These are phyloP conservation scores for Oreortyx pictus DNA, from an alignment of 2,797 vertebrate species.

Conservation along the genomic window DNA sequence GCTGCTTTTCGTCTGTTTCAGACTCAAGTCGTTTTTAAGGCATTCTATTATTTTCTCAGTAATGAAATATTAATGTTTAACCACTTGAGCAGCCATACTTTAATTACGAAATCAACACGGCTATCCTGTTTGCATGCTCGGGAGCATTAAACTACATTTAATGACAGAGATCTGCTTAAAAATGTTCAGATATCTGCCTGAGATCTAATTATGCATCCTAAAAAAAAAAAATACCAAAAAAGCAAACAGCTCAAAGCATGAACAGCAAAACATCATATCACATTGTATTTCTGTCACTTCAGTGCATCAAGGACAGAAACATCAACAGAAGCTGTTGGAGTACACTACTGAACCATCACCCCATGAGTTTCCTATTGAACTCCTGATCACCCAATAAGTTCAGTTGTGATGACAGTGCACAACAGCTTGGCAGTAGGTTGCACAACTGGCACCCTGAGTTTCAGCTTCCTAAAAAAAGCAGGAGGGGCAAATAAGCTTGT, in stretches of 20 bases:
- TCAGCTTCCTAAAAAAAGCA: background rate
- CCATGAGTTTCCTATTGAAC: background rate
- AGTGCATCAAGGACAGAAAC: background rate
- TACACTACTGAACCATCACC: background rate
- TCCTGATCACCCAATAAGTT: background rate
- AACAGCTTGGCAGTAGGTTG: background rate
- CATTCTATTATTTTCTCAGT: background rate
- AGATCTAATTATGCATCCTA: background rate
- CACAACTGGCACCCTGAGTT: background rate
- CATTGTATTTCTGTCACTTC: background rate
- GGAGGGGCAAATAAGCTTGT: background rate
- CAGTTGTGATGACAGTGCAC: background rate
- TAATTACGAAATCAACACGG: background rate
- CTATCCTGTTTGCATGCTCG: background rate
- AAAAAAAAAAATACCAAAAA: background rate
- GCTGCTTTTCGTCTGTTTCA: background rate
- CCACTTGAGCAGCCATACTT: background rate
- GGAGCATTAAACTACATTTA: background rate
- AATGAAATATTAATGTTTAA: background rate
- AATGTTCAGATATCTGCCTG: background rate
- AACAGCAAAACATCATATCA: background rate
- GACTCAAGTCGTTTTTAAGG: background rate
- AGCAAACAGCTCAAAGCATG: background rate
- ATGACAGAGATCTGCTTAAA: background rate
- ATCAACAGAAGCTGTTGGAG: background rate